Evolutionary conservation across 2,797 vertebrate genomes (phyloP), one percentile per base, ranked within the genome.

Genomic region (Acanthurus lineatus): DNA sequence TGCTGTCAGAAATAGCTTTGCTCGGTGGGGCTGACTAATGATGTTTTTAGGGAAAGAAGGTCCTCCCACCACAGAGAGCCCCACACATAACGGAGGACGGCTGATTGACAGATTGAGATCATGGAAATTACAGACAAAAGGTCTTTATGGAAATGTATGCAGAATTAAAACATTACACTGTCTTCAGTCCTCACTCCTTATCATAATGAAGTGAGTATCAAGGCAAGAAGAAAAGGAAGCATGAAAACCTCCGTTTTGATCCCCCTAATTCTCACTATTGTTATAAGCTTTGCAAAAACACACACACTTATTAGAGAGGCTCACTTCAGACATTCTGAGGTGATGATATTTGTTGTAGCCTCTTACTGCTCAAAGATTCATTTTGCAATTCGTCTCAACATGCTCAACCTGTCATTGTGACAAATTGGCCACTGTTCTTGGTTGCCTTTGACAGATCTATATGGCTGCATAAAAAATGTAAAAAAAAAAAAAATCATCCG

Each of bases 81-180:
- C 42, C 71, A 54, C 67, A 35, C 42, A 20, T 16, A 76, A 57
- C 79, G 0, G 58, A 74, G 74, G 62, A 73, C 60, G n/a, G 19
- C 69, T 87, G 89, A 93, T 63, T 92, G 92, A 92, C 91, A 86
- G 91, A 90, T 92, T 92, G 82, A 89, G 92, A 91, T 91, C 89
- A 89, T 79, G 65, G 78, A 91, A 91, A 88, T 89, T 74, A 68
- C 79, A 81, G 61, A 89, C 84, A 84, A 86, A 87, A 67, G 65
- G 61, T 79, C 60, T 85, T 87, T 81, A 88, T 89, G 86, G 77
- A 88, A 90, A 88, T 84, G 62, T 66, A 82, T 84, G 72, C 82
- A 40, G 73, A 86, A 86, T 85, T 79, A 56, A 85, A 79, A 82
- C 32, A 48, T 77, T 38, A 75, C 72, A 67, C 68, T 49, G 58